Evolutionary conservation across 2,113 vertebrate species (phyloP).

Genomic region (Neogobius melanostomus): DNA sequence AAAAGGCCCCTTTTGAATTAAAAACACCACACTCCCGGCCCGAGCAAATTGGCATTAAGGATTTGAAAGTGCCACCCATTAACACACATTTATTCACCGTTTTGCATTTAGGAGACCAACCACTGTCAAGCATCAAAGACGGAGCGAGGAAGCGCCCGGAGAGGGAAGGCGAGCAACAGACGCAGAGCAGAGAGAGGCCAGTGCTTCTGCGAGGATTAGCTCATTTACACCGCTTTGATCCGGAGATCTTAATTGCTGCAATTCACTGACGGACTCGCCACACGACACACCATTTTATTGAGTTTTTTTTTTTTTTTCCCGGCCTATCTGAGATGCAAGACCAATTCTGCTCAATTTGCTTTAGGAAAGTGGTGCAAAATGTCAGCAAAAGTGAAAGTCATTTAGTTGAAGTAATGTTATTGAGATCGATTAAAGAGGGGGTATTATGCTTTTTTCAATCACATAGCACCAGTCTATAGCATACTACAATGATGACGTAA

Average conservation of each 20-base stretch:
- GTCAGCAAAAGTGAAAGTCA: too few species aligned
- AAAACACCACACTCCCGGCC: slow-evolving; percentile 31
- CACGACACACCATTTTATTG: slow-evolving; percentile 21
- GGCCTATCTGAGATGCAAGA: slow-evolving; percentile 5
- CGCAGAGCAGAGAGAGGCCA: slow-evolving; percentile 31
- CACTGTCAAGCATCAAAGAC: slow-evolving; percentile 60
- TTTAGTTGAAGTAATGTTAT: neutral
- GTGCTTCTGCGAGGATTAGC: slow-evolving; percentile 61
- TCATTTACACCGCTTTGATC: slow-evolving; percentile 70
- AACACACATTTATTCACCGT: slow-evolving; percentile 63
- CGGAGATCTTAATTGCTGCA: slow-evolving; percentile 67
- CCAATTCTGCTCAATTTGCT: slow-evolving; percentile 1
- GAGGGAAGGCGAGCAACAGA: slow-evolving; percentile 29
- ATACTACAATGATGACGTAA: too few species aligned
- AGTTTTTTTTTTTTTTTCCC: neutral
- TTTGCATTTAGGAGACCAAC: slow-evolving; percentile 58
- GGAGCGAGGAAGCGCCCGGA: slow-evolving; percentile 50
- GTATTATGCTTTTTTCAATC: too few species aligned
- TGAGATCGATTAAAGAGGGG: neutral
- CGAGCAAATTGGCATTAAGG: slow-evolving; percentile 56
- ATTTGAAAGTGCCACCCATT: slow-evolving; percentile 61
- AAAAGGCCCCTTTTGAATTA: slow-evolving; percentile 31
- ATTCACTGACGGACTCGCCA: slow-evolving; percentile 56
- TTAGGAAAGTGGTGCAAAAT: neutral
- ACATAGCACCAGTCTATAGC: too few species aligned